Percentiles rank a stretch among this genome's conserved stretches.
These are phyloP conservation scores for Echinops telfairi DNA, from an alignment of 2,113 vertebrate genomes.

Conservation along the genomic window DNA sequence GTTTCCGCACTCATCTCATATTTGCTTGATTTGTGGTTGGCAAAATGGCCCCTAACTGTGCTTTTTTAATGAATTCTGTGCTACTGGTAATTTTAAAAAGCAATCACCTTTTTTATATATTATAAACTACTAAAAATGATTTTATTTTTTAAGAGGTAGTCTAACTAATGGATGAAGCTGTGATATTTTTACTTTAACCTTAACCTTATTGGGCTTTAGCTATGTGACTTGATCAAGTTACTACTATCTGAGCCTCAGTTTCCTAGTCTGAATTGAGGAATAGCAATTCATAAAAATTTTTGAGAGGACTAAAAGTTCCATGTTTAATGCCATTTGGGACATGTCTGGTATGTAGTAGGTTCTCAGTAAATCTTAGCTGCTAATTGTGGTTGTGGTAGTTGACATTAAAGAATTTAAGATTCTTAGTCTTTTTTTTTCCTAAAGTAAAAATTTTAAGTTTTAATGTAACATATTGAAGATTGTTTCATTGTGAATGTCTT, in stretches of 20 bases:
- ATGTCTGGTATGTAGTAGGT: not conserved
- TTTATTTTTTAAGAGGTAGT: not conserved
- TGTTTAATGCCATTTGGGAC: not conserved
- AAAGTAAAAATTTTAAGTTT: not conserved
- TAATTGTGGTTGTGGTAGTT: not conserved
- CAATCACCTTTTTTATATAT: not conserved
- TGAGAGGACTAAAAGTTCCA: not conserved
- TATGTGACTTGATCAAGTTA: not conserved
- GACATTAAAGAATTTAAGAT: not conserved
- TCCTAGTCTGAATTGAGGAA: not conserved
- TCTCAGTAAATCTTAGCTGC: not conserved
- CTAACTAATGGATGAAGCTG: not conserved
- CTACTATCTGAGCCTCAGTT: not conserved
- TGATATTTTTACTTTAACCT: not conserved
- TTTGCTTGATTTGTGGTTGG: not conserved
- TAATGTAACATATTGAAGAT: not conserved
- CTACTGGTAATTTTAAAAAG: not conserved
- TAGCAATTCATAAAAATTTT: not conserved
- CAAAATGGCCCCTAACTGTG: not conserved
- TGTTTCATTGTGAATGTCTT: conserved; percentile 33
- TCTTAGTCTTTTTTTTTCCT: not conserved
- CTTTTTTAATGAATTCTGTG: conserved; percentile 14
- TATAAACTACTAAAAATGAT: not conserved
- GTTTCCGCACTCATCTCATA: not conserved
- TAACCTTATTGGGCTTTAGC: not conserved